A percentile compares a stretch with the other conserved stretches of the same genome.
Evolutionary conservation across 2,797 vertebrate species (phyloP).

Genomic region (Rhodeus uyekii): DNA sequence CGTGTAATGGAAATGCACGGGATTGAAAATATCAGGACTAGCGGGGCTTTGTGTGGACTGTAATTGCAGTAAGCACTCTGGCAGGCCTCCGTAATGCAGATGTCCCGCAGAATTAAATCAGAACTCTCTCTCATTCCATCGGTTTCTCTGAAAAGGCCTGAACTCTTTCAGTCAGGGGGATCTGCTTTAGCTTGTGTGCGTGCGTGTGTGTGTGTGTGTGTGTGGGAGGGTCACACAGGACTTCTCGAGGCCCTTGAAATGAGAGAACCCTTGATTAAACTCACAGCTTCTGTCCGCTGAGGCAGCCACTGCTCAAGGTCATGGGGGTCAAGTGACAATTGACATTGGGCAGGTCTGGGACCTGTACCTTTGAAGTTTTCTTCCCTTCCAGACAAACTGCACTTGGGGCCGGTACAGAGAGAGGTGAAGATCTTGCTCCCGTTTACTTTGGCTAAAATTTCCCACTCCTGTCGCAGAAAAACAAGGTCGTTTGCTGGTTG

Average conservation of each 20-base stretch:
- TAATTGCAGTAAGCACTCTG: slow-evolving; percentile 33
- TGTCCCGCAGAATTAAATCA: slow-evolving; percentile 31
- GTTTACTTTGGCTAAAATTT: background rate
- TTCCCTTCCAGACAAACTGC: background rate
- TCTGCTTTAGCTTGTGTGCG: slow-evolving; percentile 17
- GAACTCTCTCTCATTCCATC: background rate
- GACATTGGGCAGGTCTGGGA: slow-evolving; percentile 70
- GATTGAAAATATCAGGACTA: slow-evolving; percentile 22
- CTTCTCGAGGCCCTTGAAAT: slow-evolving; percentile 71
- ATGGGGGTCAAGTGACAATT: slow-evolving; percentile 74
- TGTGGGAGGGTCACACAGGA: slow-evolving; percentile 46
- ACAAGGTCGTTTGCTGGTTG: background rate
- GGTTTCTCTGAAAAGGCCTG: slow-evolving; percentile 36
- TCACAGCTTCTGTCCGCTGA: slow-evolving; percentile 66
- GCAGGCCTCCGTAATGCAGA: slow-evolving; percentile 23
- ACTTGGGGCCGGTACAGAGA: background rate
- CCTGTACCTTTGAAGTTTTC: slow-evolving; percentile 42
- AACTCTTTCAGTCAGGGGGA: slow-evolving; percentile 4
- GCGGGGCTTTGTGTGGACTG: slow-evolving; percentile 8
- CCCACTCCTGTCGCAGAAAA: background rate
- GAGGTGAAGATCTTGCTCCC: background rate
- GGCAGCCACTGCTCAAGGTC: slow-evolving; percentile 59
- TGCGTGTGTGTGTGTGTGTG: slow-evolving; percentile 51
- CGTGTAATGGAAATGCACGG: slow-evolving; percentile 2
- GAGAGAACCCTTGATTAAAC: slow-evolving; percentile 77